Conservation (phyloP, 2,888 invertebrate genomes). For the Agrochola litura region DNA sequence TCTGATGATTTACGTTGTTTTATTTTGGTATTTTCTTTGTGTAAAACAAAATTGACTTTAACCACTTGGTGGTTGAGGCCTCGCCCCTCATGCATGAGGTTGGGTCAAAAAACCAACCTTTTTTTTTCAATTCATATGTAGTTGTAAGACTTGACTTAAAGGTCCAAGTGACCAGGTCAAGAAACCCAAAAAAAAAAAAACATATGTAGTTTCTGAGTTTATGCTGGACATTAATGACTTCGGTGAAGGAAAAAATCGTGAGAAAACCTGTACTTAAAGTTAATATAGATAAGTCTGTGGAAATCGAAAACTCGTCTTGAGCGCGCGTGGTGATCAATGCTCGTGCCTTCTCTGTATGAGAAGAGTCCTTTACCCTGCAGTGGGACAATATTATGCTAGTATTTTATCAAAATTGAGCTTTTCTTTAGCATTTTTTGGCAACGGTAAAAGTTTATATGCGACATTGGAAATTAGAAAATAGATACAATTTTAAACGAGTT, state of each 20-base stretch:
- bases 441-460: neutral
- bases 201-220: no score
- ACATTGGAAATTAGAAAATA: slow-evolving; percentile 11
- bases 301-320: neutral
- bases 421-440: neutral
- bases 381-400: neutral
- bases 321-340: neutral
- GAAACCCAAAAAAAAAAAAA: no score
- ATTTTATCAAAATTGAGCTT: neutral
- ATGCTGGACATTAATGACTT: no score
- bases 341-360: neutral
- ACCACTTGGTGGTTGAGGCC: neutral
- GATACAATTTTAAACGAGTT: slow-evolving; percentile 5
- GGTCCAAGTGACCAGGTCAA: no score
- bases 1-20: neutral
- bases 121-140: no score
- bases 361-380: neutral
- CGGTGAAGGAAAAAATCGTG: neutral
- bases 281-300: no score
- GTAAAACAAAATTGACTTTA: neutral
- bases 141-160: no score
- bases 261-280: neutral
- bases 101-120: neutral
- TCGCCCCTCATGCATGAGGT: neutral
- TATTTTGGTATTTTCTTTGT: neutral